Conservation (phyloP, 1,140 invertebrate species). For the Hesperophylax magnus region DNA sequence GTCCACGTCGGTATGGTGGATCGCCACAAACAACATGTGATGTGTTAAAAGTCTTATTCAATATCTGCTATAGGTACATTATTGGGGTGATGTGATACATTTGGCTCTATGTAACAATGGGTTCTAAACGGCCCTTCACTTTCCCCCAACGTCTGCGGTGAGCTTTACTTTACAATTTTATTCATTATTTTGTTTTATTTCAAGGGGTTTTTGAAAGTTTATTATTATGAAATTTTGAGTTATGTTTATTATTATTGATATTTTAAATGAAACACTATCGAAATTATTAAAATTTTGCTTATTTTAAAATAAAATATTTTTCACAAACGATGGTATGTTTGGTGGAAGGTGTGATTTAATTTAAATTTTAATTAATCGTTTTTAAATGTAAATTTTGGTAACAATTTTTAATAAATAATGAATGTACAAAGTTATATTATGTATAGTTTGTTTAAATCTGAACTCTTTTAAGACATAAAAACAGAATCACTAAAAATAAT, state of each 20-base stretch:
- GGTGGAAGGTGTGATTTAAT: background rate
- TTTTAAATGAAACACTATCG: conserved; percentile 11
- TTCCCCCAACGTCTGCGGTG: background rate
- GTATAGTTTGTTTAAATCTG: conserved; percentile 17
- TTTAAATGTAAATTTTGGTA: conserved; percentile 19
- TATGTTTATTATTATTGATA: conserved; percentile 12
- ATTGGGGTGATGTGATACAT: background rate
- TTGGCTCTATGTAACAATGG: background rate
- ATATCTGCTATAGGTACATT: conserved; percentile 4
- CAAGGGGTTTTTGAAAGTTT: background rate
- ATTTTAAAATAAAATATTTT: conserved; percentile 17
- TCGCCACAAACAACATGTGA: background rate
- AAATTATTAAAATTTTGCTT: background rate
- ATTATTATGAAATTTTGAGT: conserved; percentile 6
- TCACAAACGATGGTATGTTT: background rate
- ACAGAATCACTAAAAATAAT: conserved; percentile 25
- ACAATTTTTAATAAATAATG: conserved; percentile 17
- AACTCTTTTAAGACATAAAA: background rate
- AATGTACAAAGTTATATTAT: background rate
- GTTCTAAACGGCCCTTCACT: background rate
- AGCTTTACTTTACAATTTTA: background rate
- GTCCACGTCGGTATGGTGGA: too few species aligned
- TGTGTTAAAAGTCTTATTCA: conserved; percentile 7
- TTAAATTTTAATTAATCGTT: conserved; percentile 13
- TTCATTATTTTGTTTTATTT: background rate